A percentile compares a stretch with the other conserved stretches of the same genome.
These are phyloP conservation scores for Gerris lacustris DNA, from an alignment of 2,888 invertebrate genomes.

Conservation along the genomic window DNA sequence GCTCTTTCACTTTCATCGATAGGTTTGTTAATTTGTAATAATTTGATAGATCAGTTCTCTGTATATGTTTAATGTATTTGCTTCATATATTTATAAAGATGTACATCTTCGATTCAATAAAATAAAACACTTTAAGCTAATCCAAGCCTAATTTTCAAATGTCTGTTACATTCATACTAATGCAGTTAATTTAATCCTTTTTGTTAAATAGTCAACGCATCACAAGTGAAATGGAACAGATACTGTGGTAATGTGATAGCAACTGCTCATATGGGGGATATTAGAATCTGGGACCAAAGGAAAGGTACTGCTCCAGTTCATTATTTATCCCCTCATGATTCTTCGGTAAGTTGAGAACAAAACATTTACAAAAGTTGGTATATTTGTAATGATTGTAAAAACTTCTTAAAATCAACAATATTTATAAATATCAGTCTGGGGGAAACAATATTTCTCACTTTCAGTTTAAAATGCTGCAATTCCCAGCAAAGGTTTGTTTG, in stretches of 20 bases:
- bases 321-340: conserved; percentile 84
- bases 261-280: conserved; percentile 90
- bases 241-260: conserved; percentile 72
- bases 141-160: no score
- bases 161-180: no score
- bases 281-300: conserved; percentile 89
- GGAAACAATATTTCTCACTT: no score
- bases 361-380: neutral
- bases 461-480: no score
- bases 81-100: no score
- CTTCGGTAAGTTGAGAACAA: conserved; percentile 38
- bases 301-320: conserved; percentile 76
- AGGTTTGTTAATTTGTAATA: conserved; percentile 44
- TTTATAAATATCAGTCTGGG: no score
- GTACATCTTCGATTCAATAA: no score
- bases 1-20: conserved; percentile 75
- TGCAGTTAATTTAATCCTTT: no score
- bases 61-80: neutral
- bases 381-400: no score
- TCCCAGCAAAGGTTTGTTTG: no score
- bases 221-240: conserved; percentile 89
- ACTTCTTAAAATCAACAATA: no score
- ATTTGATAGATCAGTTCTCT: conserved; percentile 1
- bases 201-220: conserved; percentile 57
- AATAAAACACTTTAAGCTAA: no score